Conservation (phyloP, 2,113 vertebrate genomes). For the Catharus fuscescens region DNA sequence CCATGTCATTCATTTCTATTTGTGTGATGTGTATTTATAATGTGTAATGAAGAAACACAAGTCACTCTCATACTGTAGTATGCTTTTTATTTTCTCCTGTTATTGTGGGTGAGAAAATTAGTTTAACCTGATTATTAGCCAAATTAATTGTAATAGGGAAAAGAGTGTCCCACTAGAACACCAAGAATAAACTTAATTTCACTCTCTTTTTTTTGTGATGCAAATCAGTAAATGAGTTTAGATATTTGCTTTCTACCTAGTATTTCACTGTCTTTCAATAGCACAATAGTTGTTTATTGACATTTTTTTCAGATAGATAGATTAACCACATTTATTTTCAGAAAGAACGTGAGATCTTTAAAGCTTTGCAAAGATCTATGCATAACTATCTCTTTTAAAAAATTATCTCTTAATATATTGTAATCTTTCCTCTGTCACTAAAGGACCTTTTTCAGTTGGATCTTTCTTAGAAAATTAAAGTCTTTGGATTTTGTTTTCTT, state of each 20-base stretch:
- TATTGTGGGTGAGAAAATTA: background rate
- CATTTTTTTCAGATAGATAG: background rate
- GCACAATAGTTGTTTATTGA: background rate
- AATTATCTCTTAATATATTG: background rate
- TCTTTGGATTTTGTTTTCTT: background rate
- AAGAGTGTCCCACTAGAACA: background rate
- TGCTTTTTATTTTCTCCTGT: background rate
- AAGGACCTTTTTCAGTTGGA: background rate
- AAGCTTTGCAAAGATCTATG: background rate
- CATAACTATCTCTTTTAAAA: background rate
- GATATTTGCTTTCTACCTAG: background rate
- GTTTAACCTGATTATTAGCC: background rate
- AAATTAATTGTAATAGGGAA: background rate
- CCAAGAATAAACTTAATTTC: background rate
- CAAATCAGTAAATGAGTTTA: background rate
- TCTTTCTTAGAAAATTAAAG: background rate
- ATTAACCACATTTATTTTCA: background rate
- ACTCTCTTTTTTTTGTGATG: background rate
- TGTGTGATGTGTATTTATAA: background rate
- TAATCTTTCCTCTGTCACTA: background rate
- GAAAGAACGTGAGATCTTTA: background rate
- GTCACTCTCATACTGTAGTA: fast-evolving
- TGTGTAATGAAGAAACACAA: background rate
- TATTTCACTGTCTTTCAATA: background rate
- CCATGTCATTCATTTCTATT: background rate